These are phyloP conservation scores for Girardia tigrina DNA, from an alignment of 2,888 invertebrate genomes.

Conservation along the genomic window DNA sequence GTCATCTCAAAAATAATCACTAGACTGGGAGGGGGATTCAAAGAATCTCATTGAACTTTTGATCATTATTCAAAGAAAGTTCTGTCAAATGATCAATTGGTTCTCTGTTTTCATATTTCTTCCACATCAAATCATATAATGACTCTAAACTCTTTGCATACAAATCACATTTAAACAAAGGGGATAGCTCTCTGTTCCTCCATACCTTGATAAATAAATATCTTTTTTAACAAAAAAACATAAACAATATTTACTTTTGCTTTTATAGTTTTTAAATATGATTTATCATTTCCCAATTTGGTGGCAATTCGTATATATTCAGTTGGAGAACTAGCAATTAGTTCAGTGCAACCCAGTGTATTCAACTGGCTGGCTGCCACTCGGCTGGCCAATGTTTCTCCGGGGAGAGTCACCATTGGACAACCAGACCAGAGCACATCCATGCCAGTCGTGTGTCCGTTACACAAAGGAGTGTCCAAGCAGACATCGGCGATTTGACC, in stretches of 20 bases:
- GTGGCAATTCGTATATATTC: conserved; percentile 87
- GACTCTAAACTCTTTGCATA: conserved; percentile 30
- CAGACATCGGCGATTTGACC: conserved; percentile 95
- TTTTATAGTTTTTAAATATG: conserved; percentile 27
- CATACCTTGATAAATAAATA: conserved; percentile 55
- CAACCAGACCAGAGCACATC: conserved; percentile 97
- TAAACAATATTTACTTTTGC: conserved; percentile 14
- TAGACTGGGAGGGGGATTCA: conserved; percentile 54
- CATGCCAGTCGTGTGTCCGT: conserved; percentile 98
- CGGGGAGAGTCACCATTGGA: conserved; percentile 84
- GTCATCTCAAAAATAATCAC: neutral
- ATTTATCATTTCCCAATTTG: conserved; percentile 68
- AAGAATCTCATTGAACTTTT: neutral
- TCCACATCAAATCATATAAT: conserved; percentile 29
- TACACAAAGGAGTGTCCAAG: conserved; percentile 89
- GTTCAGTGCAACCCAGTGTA: conserved; percentile 77
- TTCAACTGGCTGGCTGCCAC: conserved; percentile 90
- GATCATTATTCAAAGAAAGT: conserved; percentile 11
- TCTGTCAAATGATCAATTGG: conserved; percentile 19
- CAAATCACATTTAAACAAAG: conserved; percentile 23
- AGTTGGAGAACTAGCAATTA: conserved; percentile 70
- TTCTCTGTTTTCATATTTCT: conserved; percentile 25
- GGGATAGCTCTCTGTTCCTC: neutral
- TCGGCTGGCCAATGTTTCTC: conserved; percentile 63
- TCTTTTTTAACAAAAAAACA: conserved; percentile 57